Base-by-base conservation (phyloP, 92 coral and sea anemone genomes). In the Palythoa grandiflora region DNA sequence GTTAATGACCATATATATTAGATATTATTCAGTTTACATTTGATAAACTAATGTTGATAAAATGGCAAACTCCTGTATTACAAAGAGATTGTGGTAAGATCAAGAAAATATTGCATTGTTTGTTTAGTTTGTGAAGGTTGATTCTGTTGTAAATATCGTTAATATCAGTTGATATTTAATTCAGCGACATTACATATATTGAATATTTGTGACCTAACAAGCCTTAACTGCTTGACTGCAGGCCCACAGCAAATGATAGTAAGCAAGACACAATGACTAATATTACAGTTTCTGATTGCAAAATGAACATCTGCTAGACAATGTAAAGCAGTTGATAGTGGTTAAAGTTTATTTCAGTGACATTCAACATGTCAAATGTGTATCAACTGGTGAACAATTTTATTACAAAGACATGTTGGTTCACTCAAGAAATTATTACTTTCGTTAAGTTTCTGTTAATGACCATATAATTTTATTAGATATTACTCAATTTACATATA, bases 271-370 rank as follows among this genome's bases (percentile, higher is more conserved):
- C 78, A 66, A 40, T 16, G 63, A 40, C 87, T 68, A 44, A 76
- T 83, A 68, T 83, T 78, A 68, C 87, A 83, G 87, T 83, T 83
- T 76, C 87, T 83, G 20, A 81, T 35, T 38, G 86, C 86, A 2
- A 81, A 81, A 68, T 68, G 73, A 68, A 68, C 73, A 68, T 21
- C 40, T 68, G 35, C 44, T 68, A 68, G 47, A 11, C 14, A 35
- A 1, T 68, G 44, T 68, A 21, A 68, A 68, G 40, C 40, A 35
- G 73, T 68, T 35, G 73, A 68, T 40, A 68, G 73, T 68, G 73
- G 40, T 68, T 68, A 40, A 68, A 35, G 6, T 17, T 20, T 28
- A 68, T 6, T 68, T 68, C 73, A 68, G 73, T 35, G 47, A 68
- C 73, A 68, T 21, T 68, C 13, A 68, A 68, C 71, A 65, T 68